phyloP scores from a whole-genome alignment of 2,113 vertebrate species.

The Eublepharis macularius region DNA sequence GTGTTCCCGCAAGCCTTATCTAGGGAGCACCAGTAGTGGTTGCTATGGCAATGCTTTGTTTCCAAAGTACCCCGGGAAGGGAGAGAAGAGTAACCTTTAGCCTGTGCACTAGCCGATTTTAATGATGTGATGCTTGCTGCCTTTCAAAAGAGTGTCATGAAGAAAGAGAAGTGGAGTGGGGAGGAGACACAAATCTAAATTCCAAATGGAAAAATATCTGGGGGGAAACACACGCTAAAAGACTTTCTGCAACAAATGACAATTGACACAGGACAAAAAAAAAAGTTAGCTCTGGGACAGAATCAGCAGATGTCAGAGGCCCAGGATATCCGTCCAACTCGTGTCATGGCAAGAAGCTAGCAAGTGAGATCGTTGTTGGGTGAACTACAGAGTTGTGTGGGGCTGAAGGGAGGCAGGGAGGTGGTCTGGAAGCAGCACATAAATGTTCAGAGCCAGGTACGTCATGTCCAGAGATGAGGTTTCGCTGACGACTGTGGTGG shows the following conservation, averaged over 20 bases:
- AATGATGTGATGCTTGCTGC: background rate
- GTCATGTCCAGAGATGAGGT: background rate
- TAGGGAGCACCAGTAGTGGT: slow-evolving; percentile 59
- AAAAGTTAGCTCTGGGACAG: background rate
- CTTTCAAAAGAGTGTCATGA: background rate
- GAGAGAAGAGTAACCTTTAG: background rate
- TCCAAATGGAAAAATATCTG: rapidly evolving
- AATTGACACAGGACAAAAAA: background rate
- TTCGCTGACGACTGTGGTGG: background rate
- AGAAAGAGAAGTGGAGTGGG: background rate
- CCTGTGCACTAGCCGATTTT: background rate
- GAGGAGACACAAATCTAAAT: too few relatives aligned
- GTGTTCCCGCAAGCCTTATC: slow-evolving; percentile 64
- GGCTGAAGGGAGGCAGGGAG: slow-evolving; percentile 19
- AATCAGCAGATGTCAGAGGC: background rate
- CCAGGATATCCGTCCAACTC: background rate
- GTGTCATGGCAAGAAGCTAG: background rate
- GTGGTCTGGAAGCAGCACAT: background rate
- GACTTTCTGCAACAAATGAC: background rate
- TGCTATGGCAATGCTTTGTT: slow-evolving; percentile 63
- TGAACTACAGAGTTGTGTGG: slow-evolving; percentile 4
- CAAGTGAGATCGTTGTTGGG: background rate
- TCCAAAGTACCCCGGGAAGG: slow-evolving; percentile 29
- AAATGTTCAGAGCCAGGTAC: background rate
- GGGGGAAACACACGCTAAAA: too few relatives aligned